phyloP scores from a whole-genome alignment of 2,888 invertebrate genomes.

The Chromoteleia sp. region DNA sequence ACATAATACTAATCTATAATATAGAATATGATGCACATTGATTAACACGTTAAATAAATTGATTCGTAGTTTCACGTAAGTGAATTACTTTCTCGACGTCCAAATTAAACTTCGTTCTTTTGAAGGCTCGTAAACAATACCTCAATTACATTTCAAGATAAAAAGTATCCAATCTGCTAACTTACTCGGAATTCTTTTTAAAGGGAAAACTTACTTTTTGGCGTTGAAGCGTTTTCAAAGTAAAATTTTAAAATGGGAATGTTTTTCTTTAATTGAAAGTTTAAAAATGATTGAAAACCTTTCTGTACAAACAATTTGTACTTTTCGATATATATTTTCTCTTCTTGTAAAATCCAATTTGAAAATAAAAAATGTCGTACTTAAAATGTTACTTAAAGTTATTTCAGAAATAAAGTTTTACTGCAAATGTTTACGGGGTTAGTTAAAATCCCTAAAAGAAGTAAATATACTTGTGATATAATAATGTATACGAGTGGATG shows the following conservation, averaged over 20 bases:
- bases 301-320: too few species aligned
- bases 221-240: slow-evolving; percentile 9
- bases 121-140: slow-evolving; percentile 26
- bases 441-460: too few species aligned
- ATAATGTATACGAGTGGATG: too few species aligned
- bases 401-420: too few species aligned
- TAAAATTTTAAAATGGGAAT: slow-evolving; percentile 7
- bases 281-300: too few species aligned
- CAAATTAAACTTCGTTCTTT: slow-evolving; percentile 39
- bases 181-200: slow-evolving; percentile 12
- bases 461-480: too few species aligned
- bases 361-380: too few species aligned
- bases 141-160: slow-evolving; percentile 40
- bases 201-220: slow-evolving; percentile 20
- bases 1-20: slow-evolving; percentile 6
- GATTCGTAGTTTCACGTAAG: slow-evolving; percentile 15
- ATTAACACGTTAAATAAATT: slow-evolving; percentile 37
- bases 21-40: slow-evolving; percentile 20
- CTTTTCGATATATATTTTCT: too few species aligned
- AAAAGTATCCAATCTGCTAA: slow-evolving; percentile 30
- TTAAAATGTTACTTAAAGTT: too few species aligned
- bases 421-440: too few species aligned
- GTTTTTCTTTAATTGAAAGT: slow-evolving; percentile 11
- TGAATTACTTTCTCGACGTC: slow-evolving; percentile 30
- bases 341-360: too few species aligned